Evolutionary conservation across 2,797 vertebrate species (phyloP), one percentile per base, ranked within the genome.

Genomic region (Sardinella longiceps): DNA sequence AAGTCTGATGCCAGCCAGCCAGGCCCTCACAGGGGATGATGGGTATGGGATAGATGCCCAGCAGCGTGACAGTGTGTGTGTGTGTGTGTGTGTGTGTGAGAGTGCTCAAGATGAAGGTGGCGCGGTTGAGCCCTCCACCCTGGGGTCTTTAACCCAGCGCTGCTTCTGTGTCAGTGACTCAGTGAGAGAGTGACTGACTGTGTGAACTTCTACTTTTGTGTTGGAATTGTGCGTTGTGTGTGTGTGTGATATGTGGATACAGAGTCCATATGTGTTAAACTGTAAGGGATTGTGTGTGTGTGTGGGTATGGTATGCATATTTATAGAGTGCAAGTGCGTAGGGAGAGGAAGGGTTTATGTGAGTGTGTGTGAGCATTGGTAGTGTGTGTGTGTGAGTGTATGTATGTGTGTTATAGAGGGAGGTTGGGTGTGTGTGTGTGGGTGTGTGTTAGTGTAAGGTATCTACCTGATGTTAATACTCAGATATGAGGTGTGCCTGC

Each of bases 381-480:
- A 50, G 60, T 28, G 58, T 63, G 58, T 63, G 58, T 58, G 2
- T 11, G 14, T 18, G 18, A n/a, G n/a, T 51, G 50, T 18, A 51
- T 11, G 50, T n/a, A 20, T 50, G 48, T 50, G 25, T 25, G 25
- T 25, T n/a, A 48, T 14, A 50, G 9, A 11, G 46, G 46, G 9
- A 48, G 45, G 7, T 50, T 25, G 58, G 48, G 63, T 70, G 63
- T 70, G 2, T 37, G 28, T 70, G 63, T 33, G 12, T 12, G 63
- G 33, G 2, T 37, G 28, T 70, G 63, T 33, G 25, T 12, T 28
- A 33, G 63, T 70, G 28, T 70, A 43, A 43, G 86, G 87, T 84
- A 37, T 82, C 74, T 77, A 45, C 80, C 70, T 56, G 56, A 14
- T 82, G 18, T 80, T 56, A 28, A 53, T 83, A 33, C 45, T 14